A percentile compares a stretch with the other conserved stretches of the same genome.
phyloP scores from a whole-genome alignment of 2,113 vertebrate species.

The Centropristis striata region DNA sequence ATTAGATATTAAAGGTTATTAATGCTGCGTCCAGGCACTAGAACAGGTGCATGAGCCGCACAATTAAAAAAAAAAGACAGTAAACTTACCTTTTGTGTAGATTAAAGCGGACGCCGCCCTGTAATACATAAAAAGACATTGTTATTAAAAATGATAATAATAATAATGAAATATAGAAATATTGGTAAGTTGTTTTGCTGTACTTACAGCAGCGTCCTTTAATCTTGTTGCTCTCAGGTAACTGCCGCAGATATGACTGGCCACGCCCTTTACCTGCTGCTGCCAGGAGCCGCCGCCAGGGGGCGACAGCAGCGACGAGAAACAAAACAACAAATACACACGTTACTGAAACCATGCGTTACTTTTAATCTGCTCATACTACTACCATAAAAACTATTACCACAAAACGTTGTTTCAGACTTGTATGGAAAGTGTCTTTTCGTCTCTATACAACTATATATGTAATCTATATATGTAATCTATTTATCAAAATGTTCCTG shows the following conservation, averaged over 20 bases:
- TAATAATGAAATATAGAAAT: not conserved
- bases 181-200: conserved; percentile 17
- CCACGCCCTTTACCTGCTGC: conserved; percentile 76
- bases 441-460: too few species aligned
- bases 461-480: too few species aligned
- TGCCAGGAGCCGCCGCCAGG: conserved; percentile 24
- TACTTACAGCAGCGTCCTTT: conserved; percentile 90
- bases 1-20: not conserved
- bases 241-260: conserved; percentile 60
- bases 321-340: too few species aligned
- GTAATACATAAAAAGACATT: conserved; percentile 65
- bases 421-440: too few species aligned
- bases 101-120: conserved; percentile 89
- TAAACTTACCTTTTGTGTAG: conserved; percentile 77
- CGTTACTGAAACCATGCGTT: too few species aligned
- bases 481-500: too few species aligned
- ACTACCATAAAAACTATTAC: too few species aligned
- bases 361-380: too few species aligned
- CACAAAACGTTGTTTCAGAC: too few species aligned
- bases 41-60: conserved; percentile 64
- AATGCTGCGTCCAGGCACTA: not conserved
- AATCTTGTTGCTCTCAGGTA: conserved; percentile 82
- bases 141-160: not conserved
- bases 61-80: conserved; percentile 26
- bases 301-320: not conserved